A percentile compares a stretch with the other conserved stretches of the same genome.
These are phyloP conservation scores for Harpagoxenus sublaevis DNA, from an alignment of 2,888 invertebrate species.

Conservation along the genomic window DNA sequence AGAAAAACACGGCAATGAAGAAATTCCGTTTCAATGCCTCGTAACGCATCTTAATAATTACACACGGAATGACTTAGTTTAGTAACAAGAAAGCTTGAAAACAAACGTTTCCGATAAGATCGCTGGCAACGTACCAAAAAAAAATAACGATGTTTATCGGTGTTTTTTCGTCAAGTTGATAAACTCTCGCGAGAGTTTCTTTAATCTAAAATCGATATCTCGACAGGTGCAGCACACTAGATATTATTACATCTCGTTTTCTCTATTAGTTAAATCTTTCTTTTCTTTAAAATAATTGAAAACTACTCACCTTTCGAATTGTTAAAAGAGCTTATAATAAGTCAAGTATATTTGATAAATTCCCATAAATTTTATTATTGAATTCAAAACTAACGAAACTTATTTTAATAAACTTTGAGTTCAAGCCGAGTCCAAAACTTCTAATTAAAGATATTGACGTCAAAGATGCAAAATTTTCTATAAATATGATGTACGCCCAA, in stretches of 20 bases:
- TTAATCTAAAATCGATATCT: conserved; percentile 33
- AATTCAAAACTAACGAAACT: neutral
- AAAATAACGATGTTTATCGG: neutral
- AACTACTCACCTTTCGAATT: neutral
- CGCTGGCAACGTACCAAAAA: neutral
- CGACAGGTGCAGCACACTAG: neutral
- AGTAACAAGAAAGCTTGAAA: conserved; percentile 1
- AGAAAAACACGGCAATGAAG: neutral
- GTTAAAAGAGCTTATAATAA: neutral
- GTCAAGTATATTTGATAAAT: neutral
- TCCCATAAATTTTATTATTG: neutral
- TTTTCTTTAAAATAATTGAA: neutral
- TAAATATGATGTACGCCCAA: neutral
- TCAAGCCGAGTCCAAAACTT: neutral
- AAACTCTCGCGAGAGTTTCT: neutral
- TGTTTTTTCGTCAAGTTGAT: neutral
- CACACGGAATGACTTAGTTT: neutral
- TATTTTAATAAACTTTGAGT: neutral
- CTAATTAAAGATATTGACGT: neutral
- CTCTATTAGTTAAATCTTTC: neutral
- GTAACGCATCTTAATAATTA: conserved; percentile 18
- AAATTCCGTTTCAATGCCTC: conserved; percentile 6
- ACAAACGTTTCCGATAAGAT: neutral
- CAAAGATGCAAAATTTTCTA: neutral
- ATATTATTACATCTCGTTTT: neutral